These are phyloP conservation scores for Dipodomys merriami DNA, from an alignment of 2,113 vertebrate species.

Conservation along the genomic window DNA sequence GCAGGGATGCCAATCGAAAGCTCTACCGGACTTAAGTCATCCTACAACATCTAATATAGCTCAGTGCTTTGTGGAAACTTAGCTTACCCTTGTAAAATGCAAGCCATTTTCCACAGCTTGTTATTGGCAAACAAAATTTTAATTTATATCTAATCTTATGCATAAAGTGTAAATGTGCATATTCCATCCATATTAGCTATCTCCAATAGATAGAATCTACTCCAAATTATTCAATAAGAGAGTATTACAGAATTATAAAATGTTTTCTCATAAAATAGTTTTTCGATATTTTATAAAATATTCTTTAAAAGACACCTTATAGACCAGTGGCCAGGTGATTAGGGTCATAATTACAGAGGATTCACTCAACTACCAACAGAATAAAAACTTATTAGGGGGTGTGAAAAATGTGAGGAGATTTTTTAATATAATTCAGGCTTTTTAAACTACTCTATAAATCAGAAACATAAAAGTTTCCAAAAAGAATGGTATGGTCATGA, in stretches of 20 bases:
- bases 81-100: background rate
- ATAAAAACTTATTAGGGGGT: conserved; percentile 71
- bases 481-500: conserved; percentile 49
- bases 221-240: conserved; percentile 56
- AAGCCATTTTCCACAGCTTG: background rate
- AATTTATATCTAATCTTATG: background rate
- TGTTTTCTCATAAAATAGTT: no score
- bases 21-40: background rate
- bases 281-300: background rate
- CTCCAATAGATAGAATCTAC: background rate
- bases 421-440: conserved; percentile 80
- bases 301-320: conserved; percentile 56
- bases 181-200: background rate
- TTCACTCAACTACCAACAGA: conserved; percentile 76
- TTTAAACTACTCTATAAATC: conserved; percentile 75
- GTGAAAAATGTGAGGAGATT: conserved; percentile 53
- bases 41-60: background rate
- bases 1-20: background rate
- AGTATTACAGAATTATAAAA: no score
- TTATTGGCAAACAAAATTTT: conserved; percentile 42
- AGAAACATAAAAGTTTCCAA: conserved; percentile 61
- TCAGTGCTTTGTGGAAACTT: background rate
- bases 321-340: conserved; percentile 56
- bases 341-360: conserved; percentile 75
- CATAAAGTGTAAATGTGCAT: background rate